Base-by-base conservation (phyloP, 2,888 invertebrate genomes). In the Andricus quercusramuli region DNA sequence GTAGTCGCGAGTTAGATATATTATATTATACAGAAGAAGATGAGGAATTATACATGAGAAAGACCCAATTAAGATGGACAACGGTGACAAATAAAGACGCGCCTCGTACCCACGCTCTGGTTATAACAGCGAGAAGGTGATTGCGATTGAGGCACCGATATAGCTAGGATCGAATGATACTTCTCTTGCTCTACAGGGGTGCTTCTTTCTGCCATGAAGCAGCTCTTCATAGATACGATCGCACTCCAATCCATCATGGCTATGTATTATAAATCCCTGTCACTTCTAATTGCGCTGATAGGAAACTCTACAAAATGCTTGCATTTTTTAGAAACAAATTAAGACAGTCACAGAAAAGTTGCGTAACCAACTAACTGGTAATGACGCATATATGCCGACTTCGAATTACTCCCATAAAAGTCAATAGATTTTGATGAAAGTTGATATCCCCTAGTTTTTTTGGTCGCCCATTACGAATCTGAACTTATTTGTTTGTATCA, bases 61-160 rank as follows among this genome's bases (percentile, higher is more conserved):
- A 56, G 80, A 80, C 74, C 82, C 82, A 84, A 80, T 84, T 83
- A 81, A 77, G 66, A 59, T 62, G 64, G 83, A 88, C 86, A 86
- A 86, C 86, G 81, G 56, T 84, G 80, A 79, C 81, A 83, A 88
- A 88, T 86, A 87, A 84, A 88, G 84, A 85, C 68, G 80, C 76
- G 76, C 41, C 83, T 68, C 83, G 83, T 83, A 79, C 85, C 88
- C 83, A 87, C 84, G 81, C 76, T 64, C 29, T 77, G 62, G 17
- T 44, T 68, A 41, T 44, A 25, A 74, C 78, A 76, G 59, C 65
- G 37, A 62, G 64, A 78, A 62, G 56, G 37, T 65, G 78, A 32
- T 66, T 78, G 32, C 56, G 78, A 76, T 77, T 70, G 47, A 62
- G 80, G 51, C 76, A 80, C 78, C 62, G 78, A 82, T 82, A 82